Evolutionary conservation across 2,113 vertebrate species (phyloP).

Genomic region (Toxotes chatareus): DNA sequence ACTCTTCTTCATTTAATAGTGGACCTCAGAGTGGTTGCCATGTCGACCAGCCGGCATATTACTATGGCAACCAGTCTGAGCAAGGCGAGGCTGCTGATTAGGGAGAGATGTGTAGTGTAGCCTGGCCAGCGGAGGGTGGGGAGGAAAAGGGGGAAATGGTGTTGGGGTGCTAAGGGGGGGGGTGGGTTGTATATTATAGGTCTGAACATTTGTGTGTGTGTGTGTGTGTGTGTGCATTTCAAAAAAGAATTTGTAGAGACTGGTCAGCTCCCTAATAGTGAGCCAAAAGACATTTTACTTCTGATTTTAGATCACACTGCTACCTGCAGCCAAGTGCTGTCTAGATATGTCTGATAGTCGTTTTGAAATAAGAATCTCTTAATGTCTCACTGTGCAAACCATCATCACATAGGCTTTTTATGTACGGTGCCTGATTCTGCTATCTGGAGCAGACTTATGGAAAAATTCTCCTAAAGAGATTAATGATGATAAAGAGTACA

Average conservation of each 20-base stretch:
- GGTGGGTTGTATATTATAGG: conserved; percentile 73
- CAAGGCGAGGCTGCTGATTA: conserved; percentile 92
- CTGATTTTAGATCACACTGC: conserved; percentile 32
- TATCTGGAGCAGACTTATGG: background rate
- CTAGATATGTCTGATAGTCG: conserved; percentile 23
- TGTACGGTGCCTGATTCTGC: background rate
- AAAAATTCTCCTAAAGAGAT: conserved; percentile 5
- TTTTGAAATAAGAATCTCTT: conserved; percentile 24
- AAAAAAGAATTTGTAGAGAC: conserved; percentile 48
- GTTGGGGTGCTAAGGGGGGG: conserved; percentile 72
- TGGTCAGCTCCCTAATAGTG: conserved; percentile 52
- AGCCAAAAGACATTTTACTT: conserved; percentile 58
- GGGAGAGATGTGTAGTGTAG: conserved; percentile 87
- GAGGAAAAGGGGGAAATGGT: conserved; percentile 69
- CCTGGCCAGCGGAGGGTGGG: conserved; percentile 83
- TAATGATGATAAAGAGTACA: background rate
- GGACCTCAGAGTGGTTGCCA: conserved; percentile 99
- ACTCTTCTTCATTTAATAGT: conserved; percentile 95
- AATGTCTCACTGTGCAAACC: conserved; percentile 12
- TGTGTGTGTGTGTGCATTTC: conserved; percentile 41
- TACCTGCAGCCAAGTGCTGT: conserved; percentile 26
- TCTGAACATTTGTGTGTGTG: conserved; percentile 71
- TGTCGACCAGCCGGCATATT: conserved; percentile 98
- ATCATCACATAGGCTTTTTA: conserved; percentile 13
- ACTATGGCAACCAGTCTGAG: conserved; percentile 98